Percentiles rank a stretch among this genome's conserved stretches.
Conservation (phyloP, 2,113 vertebrate genomes). For the Serilophus lunatus region DNA sequence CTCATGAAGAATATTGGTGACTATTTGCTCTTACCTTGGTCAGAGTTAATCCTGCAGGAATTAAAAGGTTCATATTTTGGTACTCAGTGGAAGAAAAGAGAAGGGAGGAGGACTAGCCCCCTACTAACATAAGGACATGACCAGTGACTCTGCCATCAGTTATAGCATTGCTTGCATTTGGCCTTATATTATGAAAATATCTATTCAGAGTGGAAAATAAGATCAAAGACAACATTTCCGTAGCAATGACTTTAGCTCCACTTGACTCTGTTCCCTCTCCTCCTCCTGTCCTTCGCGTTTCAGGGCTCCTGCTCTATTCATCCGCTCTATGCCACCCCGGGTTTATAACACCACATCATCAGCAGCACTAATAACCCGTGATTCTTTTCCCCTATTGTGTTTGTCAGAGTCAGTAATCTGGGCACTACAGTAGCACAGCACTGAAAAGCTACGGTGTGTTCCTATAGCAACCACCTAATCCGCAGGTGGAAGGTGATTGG, state of each 20-base stretch:
- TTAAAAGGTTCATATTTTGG: constrained; percentile 26
- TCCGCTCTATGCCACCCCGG: neutral
- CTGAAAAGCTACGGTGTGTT: constrained; percentile 57
- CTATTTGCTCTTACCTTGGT: constrained; percentile 30
- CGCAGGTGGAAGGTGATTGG: constrained; percentile 58
- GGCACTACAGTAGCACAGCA: constrained; percentile 1
- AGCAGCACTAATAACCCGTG: constrained; percentile 35
- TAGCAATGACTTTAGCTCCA: constrained; percentile 5
- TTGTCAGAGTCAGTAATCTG: constrained; percentile 48
- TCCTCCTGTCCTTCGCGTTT: neutral
- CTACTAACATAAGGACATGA: neutral
- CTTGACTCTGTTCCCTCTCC: constrained; percentile 42
- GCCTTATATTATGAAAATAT: constrained; percentile 59
- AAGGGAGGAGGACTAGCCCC: neutral
- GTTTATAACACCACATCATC: constrained; percentile 10
- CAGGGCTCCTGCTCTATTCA: constrained; percentile 11
- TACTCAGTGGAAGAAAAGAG: neutral
- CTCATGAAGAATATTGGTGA: neutral
- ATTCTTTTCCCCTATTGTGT: constrained; percentile 43
- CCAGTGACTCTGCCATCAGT: neutral
- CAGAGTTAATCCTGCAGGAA: constrained; percentile 50
- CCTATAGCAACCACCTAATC: constrained; percentile 67
- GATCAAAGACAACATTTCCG: constrained; percentile 52
- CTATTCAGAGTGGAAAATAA: constrained; percentile 35
- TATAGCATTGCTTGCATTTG: neutral